These are phyloP conservation scores for Perca fluviatilis DNA, from an alignment of 2,113 vertebrate species.

Conservation along the genomic window DNA sequence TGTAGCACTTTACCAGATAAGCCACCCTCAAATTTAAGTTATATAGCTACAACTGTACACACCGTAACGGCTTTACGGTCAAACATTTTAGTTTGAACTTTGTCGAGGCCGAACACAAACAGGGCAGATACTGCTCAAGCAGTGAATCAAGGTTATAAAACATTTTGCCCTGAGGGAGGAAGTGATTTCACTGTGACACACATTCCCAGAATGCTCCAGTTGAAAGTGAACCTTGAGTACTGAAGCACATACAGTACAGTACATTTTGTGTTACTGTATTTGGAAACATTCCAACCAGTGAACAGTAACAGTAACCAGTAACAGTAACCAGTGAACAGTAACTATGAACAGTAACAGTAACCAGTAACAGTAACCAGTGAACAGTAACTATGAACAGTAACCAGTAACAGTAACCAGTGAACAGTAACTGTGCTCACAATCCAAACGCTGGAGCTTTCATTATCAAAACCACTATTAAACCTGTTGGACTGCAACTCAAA, in stretches of 20 bases:
- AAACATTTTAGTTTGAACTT: not conserved
- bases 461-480: not conserved
- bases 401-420: no score
- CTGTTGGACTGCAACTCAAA: not conserved
- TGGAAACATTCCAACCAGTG: no score
- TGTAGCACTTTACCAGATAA: not conserved
- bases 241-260: not conserved
- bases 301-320: no score
- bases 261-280: not conserved
- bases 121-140: not conserved
- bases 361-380: no score
- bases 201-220: slow-evolving; percentile 11
- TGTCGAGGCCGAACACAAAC: not conserved
- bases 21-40: no score
- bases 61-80: no score
- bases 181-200: not conserved
- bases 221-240: not conserved
- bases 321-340: no score
- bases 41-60: no score
- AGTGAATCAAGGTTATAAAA: slow-evolving; percentile 5
- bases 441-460: not conserved
- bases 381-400: not conserved
- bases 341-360: not conserved
- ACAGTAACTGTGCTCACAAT: not conserved
- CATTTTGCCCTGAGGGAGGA: slow-evolving; percentile 20